phyloP scores from a whole-genome alignment of 2,797 vertebrate genomes.

The Graptemys geographica region DNA sequence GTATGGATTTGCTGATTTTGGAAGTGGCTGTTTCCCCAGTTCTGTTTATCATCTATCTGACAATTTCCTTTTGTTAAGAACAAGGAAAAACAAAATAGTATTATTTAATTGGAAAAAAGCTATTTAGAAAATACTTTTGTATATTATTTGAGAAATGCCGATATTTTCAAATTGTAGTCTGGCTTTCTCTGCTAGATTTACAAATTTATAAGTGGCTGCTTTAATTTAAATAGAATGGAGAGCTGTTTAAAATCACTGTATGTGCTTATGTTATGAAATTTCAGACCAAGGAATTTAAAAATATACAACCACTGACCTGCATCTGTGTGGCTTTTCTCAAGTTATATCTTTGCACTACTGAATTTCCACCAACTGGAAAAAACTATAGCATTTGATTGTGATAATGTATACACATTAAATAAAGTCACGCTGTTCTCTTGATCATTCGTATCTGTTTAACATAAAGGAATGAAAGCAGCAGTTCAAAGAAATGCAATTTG shows the following conservation, averaged over 20 bases:
- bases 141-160: slow-evolving; percentile 1
- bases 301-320: neutral
- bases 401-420: neutral
- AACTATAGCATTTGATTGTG: neutral
- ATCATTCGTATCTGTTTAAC: neutral
- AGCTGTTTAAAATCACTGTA: neutral
- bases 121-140: neutral
- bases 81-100: slow-evolving; percentile 20
- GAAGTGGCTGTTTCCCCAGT: slow-evolving; percentile 31
- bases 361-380: neutral
- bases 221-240: slow-evolving; percentile 13
- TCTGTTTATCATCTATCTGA: slow-evolving; percentile 19
- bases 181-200: neutral
- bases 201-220: neutral
- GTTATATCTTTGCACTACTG: neutral
- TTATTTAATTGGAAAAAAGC: neutral
- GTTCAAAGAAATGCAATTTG: slow-evolving; percentile 15
- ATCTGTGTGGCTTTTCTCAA: neutral
- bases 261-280: neutral
- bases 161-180: neutral
- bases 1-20: slow-evolving; percentile 47
- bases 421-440: neutral
- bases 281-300: neutral
- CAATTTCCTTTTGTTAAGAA: slow-evolving; percentile 30
- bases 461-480: neutral